A percentile compares a stretch with the other conserved stretches of the same genome.
These are phyloP conservation scores for Microcebus griseorufus DNA, from an alignment of 2,113 vertebrate species.

Conservation along the genomic window DNA sequence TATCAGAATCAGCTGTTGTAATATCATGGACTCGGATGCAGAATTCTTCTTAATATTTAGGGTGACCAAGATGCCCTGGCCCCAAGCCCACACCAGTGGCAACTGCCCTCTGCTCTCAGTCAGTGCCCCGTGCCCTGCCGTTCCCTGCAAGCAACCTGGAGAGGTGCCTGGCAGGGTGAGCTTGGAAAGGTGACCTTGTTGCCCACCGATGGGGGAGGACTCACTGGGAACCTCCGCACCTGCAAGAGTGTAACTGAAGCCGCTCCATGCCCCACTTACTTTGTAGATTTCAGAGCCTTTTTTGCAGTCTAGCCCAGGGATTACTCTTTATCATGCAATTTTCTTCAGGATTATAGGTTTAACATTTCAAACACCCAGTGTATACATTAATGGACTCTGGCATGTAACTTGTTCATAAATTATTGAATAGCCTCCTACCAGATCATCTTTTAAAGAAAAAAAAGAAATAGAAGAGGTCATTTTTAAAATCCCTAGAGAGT, in stretches of 20 bases:
- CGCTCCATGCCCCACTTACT: not conserved
- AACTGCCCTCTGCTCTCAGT: not conserved
- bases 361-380: not conserved
- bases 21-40: not conserved
- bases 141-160: not conserved
- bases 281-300: not conserved
- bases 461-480: not conserved
- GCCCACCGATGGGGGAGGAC: not conserved
- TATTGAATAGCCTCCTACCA: not conserved
- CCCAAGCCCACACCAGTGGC: not conserved
- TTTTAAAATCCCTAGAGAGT: not conserved
- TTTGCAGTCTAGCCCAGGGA: not conserved
- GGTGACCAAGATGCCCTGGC: not conserved
- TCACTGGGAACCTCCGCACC: not conserved
- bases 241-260: fast-evolving
- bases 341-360: not conserved
- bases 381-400: not conserved
- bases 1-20: not conserved
- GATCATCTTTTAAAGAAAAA: not conserved
- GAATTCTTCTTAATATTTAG: not conserved
- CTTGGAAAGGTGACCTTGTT: not conserved
- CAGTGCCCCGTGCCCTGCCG: not conserved
- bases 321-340: not conserved
- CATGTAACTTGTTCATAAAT: not conserved
- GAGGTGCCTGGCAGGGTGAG: not conserved